phyloP scores from a whole-genome alignment of 2,888 invertebrate genomes.

The Ormyrus labotus region DNA sequence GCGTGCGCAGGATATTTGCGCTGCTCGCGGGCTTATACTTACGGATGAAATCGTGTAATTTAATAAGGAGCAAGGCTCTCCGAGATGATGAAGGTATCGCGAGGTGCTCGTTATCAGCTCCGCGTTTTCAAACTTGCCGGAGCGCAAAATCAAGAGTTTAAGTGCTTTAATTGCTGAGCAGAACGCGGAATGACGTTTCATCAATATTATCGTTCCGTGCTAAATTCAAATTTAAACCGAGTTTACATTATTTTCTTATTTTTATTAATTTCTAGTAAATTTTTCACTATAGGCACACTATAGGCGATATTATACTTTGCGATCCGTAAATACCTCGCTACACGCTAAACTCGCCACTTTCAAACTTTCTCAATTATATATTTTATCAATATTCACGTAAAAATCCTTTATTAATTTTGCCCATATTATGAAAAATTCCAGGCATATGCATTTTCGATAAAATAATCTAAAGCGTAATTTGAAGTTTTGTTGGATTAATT shows the following conservation, averaged over 20 bases:
- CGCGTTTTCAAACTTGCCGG: no score
- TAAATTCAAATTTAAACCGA: no score
- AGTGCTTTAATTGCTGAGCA: no score
- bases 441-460: neutral
- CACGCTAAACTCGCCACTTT: neutral
- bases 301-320: neutral
- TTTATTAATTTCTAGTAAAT: neutral
- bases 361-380: slow-evolving; percentile 23
- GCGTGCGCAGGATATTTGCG: neutral
- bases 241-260: neutral
- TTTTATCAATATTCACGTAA: slow-evolving; percentile 7
- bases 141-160: no score
- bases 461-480: neutral
- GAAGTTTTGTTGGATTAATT: no score
- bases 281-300: neutral
- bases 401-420: slow-evolving; percentile 33
- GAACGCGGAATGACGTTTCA: no score
- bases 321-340: neutral
- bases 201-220: no score
- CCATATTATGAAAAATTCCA: slow-evolving; percentile 7
- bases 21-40: neutral
- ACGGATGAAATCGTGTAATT: neutral
- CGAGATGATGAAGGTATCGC: no score
- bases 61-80: no score
- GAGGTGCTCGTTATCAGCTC: no score